These are phyloP conservation scores for Bryconaethiops microstoma DNA, from an alignment of 2,797 vertebrate genomes.

Conservation along the genomic window DNA sequence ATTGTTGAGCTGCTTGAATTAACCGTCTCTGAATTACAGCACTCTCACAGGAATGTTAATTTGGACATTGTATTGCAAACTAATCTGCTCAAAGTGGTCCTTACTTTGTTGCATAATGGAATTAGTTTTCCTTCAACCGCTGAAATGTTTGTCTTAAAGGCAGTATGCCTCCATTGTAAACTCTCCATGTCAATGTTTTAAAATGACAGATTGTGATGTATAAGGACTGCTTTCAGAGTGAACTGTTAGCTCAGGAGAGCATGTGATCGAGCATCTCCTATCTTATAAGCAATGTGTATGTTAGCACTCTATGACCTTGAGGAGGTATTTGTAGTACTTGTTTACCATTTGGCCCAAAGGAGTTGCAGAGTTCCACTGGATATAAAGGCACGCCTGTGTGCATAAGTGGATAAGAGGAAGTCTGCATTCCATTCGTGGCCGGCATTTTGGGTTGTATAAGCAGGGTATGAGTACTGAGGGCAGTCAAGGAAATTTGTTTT, in stretches of 20 bases:
- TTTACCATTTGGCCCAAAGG: slow-evolving; percentile 73
- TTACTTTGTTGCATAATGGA: slow-evolving; percentile 43
- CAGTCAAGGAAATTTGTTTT: slow-evolving; percentile 31
- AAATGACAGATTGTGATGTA: slow-evolving; percentile 10
- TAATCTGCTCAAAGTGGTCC: slow-evolving; percentile 40
- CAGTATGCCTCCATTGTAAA: slow-evolving; percentile 19
- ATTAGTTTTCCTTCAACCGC: slow-evolving; percentile 21
- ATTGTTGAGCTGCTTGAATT: slow-evolving; percentile 41
- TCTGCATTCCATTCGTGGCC: slow-evolving; percentile 75
- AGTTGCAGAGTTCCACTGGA: slow-evolving; percentile 76
- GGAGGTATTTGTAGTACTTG: slow-evolving; percentile 70
- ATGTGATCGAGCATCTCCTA: slow-evolving; percentile 23
- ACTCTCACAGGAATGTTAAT: slow-evolving; percentile 39
- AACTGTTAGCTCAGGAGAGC: slow-evolving; percentile 12
- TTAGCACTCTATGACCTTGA: slow-evolving; percentile 51
- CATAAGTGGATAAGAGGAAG: slow-evolving; percentile 81
- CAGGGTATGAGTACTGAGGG: slow-evolving; percentile 50
- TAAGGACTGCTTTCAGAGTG: slow-evolving; percentile 5
- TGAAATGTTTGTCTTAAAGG: slow-evolving; percentile 36
- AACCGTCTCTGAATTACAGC: slow-evolving; percentile 32
- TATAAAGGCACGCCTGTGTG: slow-evolving; percentile 78
- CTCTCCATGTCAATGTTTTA: slow-evolving; percentile 9
- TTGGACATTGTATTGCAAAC: slow-evolving; percentile 39
- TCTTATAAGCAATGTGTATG: slow-evolving; percentile 15
- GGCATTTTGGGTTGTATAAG: slow-evolving; percentile 77